A percentile compares a stretch with the other conserved stretches of the same genome.
Conservation (phyloP, 2,888 invertebrate species). For the Hemithea aestivaria region DNA sequence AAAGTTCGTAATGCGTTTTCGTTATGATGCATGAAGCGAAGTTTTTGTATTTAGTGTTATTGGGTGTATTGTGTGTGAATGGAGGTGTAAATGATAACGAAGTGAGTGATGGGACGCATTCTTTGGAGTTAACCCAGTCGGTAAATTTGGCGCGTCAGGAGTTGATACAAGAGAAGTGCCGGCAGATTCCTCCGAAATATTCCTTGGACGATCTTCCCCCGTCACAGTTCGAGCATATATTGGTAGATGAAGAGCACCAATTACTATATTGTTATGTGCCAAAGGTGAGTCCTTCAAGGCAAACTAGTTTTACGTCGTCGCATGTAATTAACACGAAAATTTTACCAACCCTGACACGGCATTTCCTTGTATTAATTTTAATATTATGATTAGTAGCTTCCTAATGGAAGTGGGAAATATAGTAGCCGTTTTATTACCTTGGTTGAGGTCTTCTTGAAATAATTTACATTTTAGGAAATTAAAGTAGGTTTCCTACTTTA, state of each 20-base stretch:
- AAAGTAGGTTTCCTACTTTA: too few species aligned
- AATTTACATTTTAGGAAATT: too few species aligned
- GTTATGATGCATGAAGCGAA: constrained; percentile 50
- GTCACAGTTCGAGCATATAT: constrained; percentile 85
- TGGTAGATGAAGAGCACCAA: constrained; percentile 90
- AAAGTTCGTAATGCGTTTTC: constrained; percentile 54
- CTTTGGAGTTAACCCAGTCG: constrained; percentile 80
- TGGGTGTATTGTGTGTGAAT: constrained; percentile 47
- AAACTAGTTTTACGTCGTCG: constrained; percentile 16
- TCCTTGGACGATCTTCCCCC: constrained; percentile 69
- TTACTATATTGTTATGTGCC: constrained; percentile 96
- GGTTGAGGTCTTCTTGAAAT: too few species aligned
- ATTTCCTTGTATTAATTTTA: neutral
- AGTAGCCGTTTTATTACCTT: too few species aligned
- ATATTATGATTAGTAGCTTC: neutral
- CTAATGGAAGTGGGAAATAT: neutral
- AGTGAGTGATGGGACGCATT: constrained; percentile 53
- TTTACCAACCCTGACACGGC: neutral
- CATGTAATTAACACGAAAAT: constrained; percentile 4
- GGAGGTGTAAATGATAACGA: constrained; percentile 49
- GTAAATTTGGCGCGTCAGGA: constrained; percentile 82
- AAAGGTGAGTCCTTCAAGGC: constrained; percentile 81
- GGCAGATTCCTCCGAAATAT: constrained; percentile 63
- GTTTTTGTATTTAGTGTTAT: constrained; percentile 43
- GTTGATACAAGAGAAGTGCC: constrained; percentile 80